Evolutionary conservation across 2,888 invertebrate genomes (phyloP), one percentile per base, ranked within the genome.

Genomic region (Prionchulus punctatus): DNA sequence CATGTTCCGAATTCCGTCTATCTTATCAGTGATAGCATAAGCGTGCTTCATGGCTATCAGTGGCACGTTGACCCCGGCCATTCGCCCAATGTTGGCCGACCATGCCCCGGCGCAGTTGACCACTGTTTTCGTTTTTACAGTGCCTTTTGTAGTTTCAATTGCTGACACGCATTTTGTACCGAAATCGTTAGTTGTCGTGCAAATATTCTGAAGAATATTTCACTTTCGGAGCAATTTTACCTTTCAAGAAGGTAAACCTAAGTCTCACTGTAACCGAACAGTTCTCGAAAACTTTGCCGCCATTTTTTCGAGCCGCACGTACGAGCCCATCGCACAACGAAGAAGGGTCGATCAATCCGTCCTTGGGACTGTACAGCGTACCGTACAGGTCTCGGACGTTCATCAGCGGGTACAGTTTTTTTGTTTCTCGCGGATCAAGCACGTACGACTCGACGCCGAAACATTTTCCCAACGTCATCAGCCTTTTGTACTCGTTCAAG

Each of bases 21-120:
- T 82, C 0, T 79, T 77, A 59, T 88, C 86, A 1, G 84, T 83
- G 0, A 89, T 80, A 2, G 90, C 81, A 67, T 89, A 91, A 0
- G 89, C 82, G 69, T 91, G 90, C 66, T 86, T 86, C 79, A 89
- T 85, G 0, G 87, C 82, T 15, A 84, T 75, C 31, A 89, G 64
- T 0, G 90, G 90, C 18, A 90, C 77, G 55, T 79, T 72, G 0
- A 81, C 70, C 1, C 82, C 82, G 0, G 81, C 81, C 74, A 80
- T 79, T 60, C 79, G 75, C 0, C 82, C 81, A 18, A 90, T 75
- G 57, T 82, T 79, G 2, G 82, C 80, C 0, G 86, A 82, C 90
- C 90, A 91, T 0, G 81, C 86, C 30, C 85, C 86, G 72, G 61
- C n/a, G 59, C 86, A 79, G 72, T 88, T 88, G 1, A 90, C 80